phyloP scores from a whole-genome alignment of 1,140 invertebrate genomes.

The Eulimnadia texana region DNA sequence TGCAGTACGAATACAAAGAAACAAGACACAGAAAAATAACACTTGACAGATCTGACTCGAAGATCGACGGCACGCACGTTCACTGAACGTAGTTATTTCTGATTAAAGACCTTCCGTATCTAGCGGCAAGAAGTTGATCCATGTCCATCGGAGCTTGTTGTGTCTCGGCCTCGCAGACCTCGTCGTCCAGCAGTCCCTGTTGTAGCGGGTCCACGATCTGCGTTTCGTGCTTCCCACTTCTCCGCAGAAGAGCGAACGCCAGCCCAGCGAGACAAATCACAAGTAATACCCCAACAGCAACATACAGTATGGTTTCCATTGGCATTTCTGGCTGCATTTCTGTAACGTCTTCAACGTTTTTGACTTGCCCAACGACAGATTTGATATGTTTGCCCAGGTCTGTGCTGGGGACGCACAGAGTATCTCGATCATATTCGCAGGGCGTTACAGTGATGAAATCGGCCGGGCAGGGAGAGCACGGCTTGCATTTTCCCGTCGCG shows the following conservation, averaged over 20 bases:
- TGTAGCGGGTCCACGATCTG: neutral
- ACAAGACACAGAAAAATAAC: neutral
- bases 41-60: neutral
- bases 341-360: no score
- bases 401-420: neutral
- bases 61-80: neutral
- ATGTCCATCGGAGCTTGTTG: neutral
- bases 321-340: no score
- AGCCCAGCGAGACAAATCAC: no score
- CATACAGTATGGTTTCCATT: no score
- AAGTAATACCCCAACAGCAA: no score
- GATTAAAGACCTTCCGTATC: neutral
- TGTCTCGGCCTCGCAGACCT: neutral
- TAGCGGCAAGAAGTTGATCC: neutral
- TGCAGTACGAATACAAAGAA: neutral
- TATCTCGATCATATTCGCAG: neutral
- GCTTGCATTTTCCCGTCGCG: neutral
- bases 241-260: no score
- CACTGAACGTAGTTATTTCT: neutral
- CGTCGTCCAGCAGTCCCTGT: neutral
- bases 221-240: neutral
- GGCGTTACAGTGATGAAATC: neutral
- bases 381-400: neutral
- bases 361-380: neutral
- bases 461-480: neutral